These are phyloP conservation scores for Drepana arcuata DNA, from an alignment of 1,140 invertebrate species.

Conservation along the genomic window DNA sequence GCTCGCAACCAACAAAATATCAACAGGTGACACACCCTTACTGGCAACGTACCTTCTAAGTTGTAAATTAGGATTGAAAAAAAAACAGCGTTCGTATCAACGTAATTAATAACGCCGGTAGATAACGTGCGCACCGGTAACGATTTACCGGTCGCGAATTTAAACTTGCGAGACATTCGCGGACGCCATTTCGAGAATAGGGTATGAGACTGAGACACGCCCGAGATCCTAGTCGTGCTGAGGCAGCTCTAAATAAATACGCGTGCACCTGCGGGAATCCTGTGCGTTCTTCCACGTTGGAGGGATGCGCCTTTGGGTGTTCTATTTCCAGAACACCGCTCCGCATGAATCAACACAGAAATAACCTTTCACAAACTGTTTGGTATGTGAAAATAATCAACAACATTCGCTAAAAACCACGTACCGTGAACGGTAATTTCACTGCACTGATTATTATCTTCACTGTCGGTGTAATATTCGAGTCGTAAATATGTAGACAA, in stretches of 20 bases:
- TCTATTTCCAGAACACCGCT: slow-evolving; percentile 69
- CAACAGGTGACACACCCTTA: slow-evolving; percentile 68
- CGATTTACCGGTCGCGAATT: slow-evolving; percentile 62
- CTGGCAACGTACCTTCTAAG: no score
- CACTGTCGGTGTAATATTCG: slow-evolving; percentile 35
- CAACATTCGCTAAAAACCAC: slow-evolving; percentile 49
- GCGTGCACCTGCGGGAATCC: slow-evolving; percentile 42
- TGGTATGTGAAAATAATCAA: slow-evolving; percentile 47
- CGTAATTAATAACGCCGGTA: slow-evolving; percentile 10
- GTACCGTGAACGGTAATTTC: slow-evolving; percentile 61
- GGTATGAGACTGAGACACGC: slow-evolving; percentile 42
- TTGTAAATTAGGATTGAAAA: no score
- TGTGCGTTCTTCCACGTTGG: slow-evolving; percentile 23
- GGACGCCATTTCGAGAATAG: slow-evolving; percentile 64
- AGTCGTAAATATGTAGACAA: slow-evolving; percentile 47
- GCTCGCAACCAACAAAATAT: slow-evolving; percentile 16
- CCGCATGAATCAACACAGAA: slow-evolving; percentile 69
- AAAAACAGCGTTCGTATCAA: slow-evolving; percentile 2
- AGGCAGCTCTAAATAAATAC: slow-evolving; percentile 8
- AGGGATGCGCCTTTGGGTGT: slow-evolving; percentile 57
- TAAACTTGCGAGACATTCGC: slow-evolving; percentile 53
- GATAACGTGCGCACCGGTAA: slow-evolving; percentile 23
- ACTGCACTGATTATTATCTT: slow-evolving; percentile 53
- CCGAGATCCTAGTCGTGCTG: slow-evolving; percentile 27
- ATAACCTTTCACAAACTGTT: slow-evolving; percentile 65